Conservation (phyloP, 2,888 invertebrate species). For the Ethmia dodecea region DNA sequence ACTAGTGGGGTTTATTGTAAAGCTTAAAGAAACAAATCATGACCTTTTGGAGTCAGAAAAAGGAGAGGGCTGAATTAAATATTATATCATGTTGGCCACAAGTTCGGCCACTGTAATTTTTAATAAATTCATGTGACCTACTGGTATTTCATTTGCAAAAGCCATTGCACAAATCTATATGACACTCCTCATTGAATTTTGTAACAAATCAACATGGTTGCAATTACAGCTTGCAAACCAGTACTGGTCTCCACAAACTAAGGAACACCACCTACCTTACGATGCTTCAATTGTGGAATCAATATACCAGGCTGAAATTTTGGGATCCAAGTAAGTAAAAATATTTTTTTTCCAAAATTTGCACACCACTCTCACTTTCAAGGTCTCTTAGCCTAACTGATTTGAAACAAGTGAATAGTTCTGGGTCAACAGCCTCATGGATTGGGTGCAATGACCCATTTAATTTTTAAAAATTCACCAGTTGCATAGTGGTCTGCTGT, state of each 20-base stretch:
- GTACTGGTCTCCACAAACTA: slow-evolving; percentile 94
- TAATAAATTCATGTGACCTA: slow-evolving; percentile 38
- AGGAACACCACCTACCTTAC: slow-evolving; percentile 83
- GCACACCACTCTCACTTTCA: slow-evolving; percentile 30
- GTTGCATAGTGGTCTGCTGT: slow-evolving; percentile 15
- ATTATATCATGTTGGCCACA: slow-evolving; percentile 21
- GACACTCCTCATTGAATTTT: slow-evolving; percentile 62
- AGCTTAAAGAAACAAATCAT: no score
- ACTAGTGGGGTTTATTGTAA: no score
- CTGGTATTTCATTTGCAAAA: slow-evolving; percentile 46
- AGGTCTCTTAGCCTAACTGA: slow-evolving; percentile 55
- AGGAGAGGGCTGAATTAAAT: no score
- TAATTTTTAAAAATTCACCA: slow-evolving; percentile 46
- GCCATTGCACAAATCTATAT: slow-evolving; percentile 51
- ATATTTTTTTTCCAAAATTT: slow-evolving; percentile 16
- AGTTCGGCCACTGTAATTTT: slow-evolving; percentile 12
- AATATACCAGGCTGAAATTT: slow-evolving; percentile 92
- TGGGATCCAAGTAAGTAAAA: slow-evolving; percentile 83
- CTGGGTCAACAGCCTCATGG: slow-evolving; percentile 60
- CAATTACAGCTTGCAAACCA: slow-evolving; percentile 87
- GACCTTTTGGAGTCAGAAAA: slow-evolving; percentile 1
- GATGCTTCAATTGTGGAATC: slow-evolving; percentile 90
- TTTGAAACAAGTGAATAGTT: slow-evolving; percentile 52
- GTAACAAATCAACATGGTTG: slow-evolving; percentile 57
- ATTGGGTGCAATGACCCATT: slow-evolving; percentile 60